These are phyloP conservation scores for Merluccius polli DNA, from an alignment of 2,797 vertebrate genomes.

Conservation along the genomic window DNA sequence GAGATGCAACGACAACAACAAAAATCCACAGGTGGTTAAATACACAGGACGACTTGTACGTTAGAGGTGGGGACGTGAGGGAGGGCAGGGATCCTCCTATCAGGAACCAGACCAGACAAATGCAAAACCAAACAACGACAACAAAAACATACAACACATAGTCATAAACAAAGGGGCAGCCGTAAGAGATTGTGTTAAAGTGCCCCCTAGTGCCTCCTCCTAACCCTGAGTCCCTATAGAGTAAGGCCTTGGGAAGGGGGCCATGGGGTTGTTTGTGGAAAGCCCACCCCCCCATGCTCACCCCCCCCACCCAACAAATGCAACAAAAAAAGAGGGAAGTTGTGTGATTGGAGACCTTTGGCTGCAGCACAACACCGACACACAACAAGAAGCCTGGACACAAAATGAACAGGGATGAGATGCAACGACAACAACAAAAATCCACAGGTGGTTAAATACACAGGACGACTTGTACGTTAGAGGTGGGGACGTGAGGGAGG, in stretches of 20 bases:
- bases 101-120: too few species aligned
- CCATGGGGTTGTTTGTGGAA: too few species aligned
- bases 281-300: too few species aligned
- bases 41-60: constrained; percentile 55
- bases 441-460: constrained; percentile 38
- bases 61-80: constrained; percentile 11
- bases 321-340: constrained; percentile 50
- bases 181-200: too few species aligned
- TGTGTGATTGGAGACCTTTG: constrained; percentile 36
- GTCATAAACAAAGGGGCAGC: too few species aligned
- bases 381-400: constrained; percentile 45
- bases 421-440: constrained; percentile 15
- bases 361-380: constrained; percentile 40
- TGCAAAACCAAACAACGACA: too few species aligned
- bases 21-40: constrained; percentile 31
- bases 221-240: too few species aligned
- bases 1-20: constrained; percentile 15
- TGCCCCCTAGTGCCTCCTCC: too few species aligned
- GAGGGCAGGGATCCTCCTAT: too few species aligned
- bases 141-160: too few species aligned
- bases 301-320: too few species aligned
- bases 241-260: too few species aligned
- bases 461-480: constrained; percentile 54
- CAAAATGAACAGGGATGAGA: constrained; percentile 53
- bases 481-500: neutral